phyloP scores from a whole-genome alignment of 2,797 vertebrate genomes.

The Sebastes reedi region DNA sequence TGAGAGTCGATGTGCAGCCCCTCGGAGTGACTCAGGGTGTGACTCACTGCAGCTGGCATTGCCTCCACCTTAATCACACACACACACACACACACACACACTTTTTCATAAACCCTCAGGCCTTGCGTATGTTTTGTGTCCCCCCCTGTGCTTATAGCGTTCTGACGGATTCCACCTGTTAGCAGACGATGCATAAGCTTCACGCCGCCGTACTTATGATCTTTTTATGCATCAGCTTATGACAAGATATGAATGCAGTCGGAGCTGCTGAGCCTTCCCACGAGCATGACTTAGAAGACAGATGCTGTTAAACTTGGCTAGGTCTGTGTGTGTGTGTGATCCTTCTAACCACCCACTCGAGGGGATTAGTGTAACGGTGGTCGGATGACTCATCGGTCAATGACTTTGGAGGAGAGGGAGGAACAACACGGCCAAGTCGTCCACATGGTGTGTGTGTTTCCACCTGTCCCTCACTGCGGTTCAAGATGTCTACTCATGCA shows the following conservation, averaged over 20 bases:
- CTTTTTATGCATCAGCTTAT: constrained; percentile 65
- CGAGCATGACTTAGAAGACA: constrained; percentile 55
- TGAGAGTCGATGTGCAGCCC: constrained; percentile 53
- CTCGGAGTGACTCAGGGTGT: constrained; percentile 69
- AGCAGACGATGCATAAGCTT: constrained; percentile 26
- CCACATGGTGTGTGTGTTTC: constrained; percentile 47
- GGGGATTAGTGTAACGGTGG: constrained; percentile 60
- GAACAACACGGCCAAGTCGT: constrained; percentile 33
- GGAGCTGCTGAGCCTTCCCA: constrained; percentile 53
- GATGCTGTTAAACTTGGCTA: constrained; percentile 61
- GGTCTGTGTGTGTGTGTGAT: constrained; percentile 31
- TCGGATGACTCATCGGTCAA: constrained; percentile 67
- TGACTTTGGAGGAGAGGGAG: constrained; percentile 56
- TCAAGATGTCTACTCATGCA: constrained; percentile 21
- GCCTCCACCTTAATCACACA: constrained; percentile 46
- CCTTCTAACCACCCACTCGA: constrained; percentile 57
- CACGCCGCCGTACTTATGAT: constrained; percentile 44
- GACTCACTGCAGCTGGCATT: constrained; percentile 71
- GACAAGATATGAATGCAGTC: constrained; percentile 49
- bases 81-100: constrained; percentile 31
- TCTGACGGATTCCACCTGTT: constrained; percentile 58
- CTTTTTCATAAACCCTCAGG: constrained; percentile 34
- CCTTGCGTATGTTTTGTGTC: constrained; percentile 33
- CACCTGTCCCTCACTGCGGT: constrained; percentile 25
- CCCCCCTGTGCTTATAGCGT: constrained; percentile 21